Base-by-base conservation (phyloP, 2,797 vertebrate genomes). In the Capromys pilorides region DNA sequence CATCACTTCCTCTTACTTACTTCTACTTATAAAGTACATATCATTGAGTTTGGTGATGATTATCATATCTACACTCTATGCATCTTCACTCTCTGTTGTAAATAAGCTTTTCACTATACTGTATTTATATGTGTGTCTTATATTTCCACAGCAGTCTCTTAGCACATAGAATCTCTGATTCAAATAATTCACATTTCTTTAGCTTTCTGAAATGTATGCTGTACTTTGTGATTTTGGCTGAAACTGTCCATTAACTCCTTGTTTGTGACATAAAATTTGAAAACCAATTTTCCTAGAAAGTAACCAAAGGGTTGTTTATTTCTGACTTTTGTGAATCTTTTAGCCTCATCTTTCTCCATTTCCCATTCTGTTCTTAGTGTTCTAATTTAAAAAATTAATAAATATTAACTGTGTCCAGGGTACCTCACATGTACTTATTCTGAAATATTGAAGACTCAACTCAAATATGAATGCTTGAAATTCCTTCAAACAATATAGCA, bases 11-110 rank as follows among this genome's bases (percentile, higher is more conserved):
- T 1, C 16, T 82, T 88, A 41, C 24, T 90, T 21, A 57, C 71
- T 88, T 90, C 19, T 90, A 66, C 93, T 51, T 93, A 45, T 45
- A 78, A 93, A 95, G 39, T 14, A 78, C 10, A 71, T 79, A 10
- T 22, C 12, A 54, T 3, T 93, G 21, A 39, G 28, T 45, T 87
- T 61, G 39, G 33, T 64, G 79, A 62, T 75, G 84, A 28, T 26
- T 59, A 22, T 90, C 86, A 54, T 71, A 61, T 77, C 22, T 82
- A 8, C n/a, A 54, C 24, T 33, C 18, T 82, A 16, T 59, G 6
- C 1, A 90, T 75, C 45, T 93, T 31, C 36, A 71, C 7, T 73
- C 36, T 64, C 26, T 82, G 36, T 51, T 93, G 69, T 39, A 18
- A 19, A 19, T 69, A 86, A 16, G 3, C 22, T 88, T 95, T 83